A percentile compares a stretch with the other conserved stretches of the same genome.
These are phyloP conservation scores for Nipponia nippon DNA, from an alignment of 2,113 vertebrate species.

Conservation along the genomic window DNA sequence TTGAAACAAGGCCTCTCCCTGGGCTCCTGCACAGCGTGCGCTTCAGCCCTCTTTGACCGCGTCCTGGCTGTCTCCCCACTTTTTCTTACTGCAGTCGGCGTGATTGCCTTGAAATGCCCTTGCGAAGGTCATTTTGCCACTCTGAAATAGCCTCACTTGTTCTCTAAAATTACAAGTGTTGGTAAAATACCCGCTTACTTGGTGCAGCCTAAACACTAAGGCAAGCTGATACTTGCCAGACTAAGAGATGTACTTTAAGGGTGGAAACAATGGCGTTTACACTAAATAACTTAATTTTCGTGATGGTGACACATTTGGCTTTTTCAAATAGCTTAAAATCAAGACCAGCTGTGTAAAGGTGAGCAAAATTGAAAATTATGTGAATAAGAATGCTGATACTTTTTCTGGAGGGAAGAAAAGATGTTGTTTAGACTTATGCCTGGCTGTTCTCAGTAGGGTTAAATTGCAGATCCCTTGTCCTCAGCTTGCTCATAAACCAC, in stretches of 20 bases:
- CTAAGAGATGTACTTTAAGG: not conserved
- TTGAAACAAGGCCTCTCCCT: not conserved
- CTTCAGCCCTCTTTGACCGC: not conserved
- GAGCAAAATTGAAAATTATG: not conserved
- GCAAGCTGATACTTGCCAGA: not conserved
- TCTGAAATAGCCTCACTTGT: not conserved
- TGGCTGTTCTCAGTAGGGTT: not conserved
- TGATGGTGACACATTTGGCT: not conserved
- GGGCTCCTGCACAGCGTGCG: fast-evolving
- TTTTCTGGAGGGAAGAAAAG: not conserved
- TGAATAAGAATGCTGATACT: not conserved
- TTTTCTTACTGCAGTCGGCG: not conserved
- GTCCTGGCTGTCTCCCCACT: not conserved
- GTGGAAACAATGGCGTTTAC: not conserved
- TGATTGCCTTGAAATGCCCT: not conserved
- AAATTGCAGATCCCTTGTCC: not conserved
- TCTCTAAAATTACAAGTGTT: not conserved
- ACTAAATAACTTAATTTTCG: not conserved
- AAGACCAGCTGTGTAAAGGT: not conserved
- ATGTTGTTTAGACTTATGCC: not conserved
- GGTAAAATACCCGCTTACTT: not conserved
- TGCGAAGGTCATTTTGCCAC: not conserved
- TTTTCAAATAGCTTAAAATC: not conserved
- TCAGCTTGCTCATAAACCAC: not conserved
- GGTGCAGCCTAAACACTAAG: not conserved